Evolutionary conservation across 1,140 invertebrate genomes (phyloP).

Genomic region (Lanistes nyassanus): DNA sequence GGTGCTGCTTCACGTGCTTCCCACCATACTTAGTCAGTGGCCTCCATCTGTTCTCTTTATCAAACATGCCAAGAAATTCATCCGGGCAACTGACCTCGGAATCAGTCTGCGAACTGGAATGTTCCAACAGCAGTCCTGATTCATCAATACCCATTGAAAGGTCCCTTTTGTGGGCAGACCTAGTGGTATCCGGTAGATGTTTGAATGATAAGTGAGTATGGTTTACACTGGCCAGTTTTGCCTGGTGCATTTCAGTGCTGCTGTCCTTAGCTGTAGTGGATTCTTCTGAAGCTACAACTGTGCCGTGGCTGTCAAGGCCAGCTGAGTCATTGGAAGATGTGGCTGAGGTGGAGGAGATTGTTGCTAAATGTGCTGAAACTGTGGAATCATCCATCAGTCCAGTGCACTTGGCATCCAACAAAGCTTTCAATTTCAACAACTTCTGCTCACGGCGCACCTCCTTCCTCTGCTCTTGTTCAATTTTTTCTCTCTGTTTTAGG

Average conservation of each 20-base stretch:
- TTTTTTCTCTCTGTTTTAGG: slow-evolving; percentile 44
- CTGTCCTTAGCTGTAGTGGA: slow-evolving; percentile 52
- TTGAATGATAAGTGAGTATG: not conserved
- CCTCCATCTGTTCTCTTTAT: slow-evolving; percentile 6
- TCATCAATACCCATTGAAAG: not conserved
- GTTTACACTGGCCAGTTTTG: slow-evolving; percentile 12
- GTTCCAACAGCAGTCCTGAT: not conserved
- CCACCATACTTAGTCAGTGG: not conserved
- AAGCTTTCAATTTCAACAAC: slow-evolving; percentile 55
- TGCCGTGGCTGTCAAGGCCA: slow-evolving; percentile 31
- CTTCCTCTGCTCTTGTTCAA: slow-evolving; percentile 46
- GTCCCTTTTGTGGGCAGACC: not conserved
- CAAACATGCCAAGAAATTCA: too few species aligned
- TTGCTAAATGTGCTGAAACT: slow-evolving; percentile 44
- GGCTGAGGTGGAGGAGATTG: slow-evolving; percentile 51
- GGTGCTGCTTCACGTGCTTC: slow-evolving; percentile 15
- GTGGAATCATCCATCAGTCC: slow-evolving; percentile 49
- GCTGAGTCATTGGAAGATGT: slow-evolving; percentile 35
- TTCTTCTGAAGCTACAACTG: slow-evolving; percentile 33
- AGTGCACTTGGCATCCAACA: slow-evolving; percentile 49
- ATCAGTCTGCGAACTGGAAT: slow-evolving; percentile 21
- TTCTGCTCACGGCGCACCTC: slow-evolving; percentile 54
- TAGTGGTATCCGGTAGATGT: not conserved
- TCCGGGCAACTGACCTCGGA: not conserved
- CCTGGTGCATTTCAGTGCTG: slow-evolving; percentile 43